These are phyloP conservation scores for Tachyglossus aculeatus DNA, from an alignment of 2,797 vertebrate species.

Conservation along the genomic window DNA sequence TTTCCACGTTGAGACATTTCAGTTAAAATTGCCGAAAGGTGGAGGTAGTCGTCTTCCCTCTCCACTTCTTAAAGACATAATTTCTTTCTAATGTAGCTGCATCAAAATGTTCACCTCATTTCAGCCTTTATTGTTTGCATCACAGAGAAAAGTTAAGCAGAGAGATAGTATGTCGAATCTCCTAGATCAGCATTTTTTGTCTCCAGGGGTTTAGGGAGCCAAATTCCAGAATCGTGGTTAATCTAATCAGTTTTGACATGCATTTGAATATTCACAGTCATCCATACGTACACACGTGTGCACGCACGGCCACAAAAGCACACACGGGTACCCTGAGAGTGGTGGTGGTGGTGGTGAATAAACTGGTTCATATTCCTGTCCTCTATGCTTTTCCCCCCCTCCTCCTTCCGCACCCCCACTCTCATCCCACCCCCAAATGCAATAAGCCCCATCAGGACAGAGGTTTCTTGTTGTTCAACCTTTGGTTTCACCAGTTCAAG, in stretches of 20 bases:
- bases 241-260: conserved; percentile 22
- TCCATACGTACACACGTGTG: conserved; percentile 8
- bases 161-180: conserved; percentile 10
- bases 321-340: too few relatives aligned
- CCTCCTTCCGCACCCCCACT: too few relatives aligned
- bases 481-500: background rate
- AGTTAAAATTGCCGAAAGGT: conserved; percentile 21
- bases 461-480: too few relatives aligned
- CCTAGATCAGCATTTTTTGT: conserved; percentile 21
- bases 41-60: background rate
- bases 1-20: conserved; percentile 16
- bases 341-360: conserved; percentile 29
- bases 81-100: conserved; percentile 34
- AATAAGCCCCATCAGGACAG: too few relatives aligned
- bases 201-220: conserved; percentile 28
- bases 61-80: conserved; percentile 17
- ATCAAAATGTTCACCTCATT: conserved; percentile 41
- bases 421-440: too few relatives aligned
- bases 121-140: conserved; percentile 25
- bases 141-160: conserved; percentile 20
- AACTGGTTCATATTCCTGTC: conserved; percentile 47
- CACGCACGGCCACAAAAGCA: too few relatives aligned
- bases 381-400: conserved; percentile 35
- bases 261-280: background rate
- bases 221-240: conserved; percentile 2